Conservation (phyloP, 2,113 vertebrate genomes). For the Chloebia gouldiae region DNA sequence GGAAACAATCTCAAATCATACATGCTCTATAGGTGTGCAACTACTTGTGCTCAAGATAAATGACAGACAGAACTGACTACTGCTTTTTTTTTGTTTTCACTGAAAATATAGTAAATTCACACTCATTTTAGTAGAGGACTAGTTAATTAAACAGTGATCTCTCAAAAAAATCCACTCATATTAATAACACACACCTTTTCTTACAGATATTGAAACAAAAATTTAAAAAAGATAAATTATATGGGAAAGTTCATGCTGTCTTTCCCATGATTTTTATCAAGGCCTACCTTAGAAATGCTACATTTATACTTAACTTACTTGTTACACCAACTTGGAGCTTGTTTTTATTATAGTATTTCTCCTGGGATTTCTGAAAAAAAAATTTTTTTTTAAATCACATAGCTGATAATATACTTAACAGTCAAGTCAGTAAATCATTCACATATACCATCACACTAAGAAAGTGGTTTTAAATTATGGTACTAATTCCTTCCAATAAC, state of each 20-base stretch:
- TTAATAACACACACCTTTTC: background rate
- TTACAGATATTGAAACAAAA: background rate
- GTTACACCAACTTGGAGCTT: conserved; percentile 80
- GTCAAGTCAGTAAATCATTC: background rate
- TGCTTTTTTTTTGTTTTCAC: background rate
- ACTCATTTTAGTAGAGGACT: background rate
- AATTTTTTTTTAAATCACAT: background rate
- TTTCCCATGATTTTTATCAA: background rate
- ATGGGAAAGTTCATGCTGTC: background rate
- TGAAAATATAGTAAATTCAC: background rate
- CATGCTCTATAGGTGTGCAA: accelerated
- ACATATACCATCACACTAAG: background rate
- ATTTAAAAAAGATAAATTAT: background rate
- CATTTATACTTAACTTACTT: conserved; percentile 80
- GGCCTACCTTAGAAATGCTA: background rate
- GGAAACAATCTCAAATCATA: background rate
- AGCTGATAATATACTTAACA: background rate
- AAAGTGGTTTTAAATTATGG: background rate
- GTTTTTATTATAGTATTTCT: conserved; percentile 82
- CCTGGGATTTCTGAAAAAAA: conserved; percentile 84
- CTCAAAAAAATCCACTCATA: background rate
- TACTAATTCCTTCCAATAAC: background rate
- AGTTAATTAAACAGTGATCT: background rate
- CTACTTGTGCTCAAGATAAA: background rate
- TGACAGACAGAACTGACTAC: accelerated